Evolutionary conservation across 2,888 invertebrate genomes (phyloP), one percentile per base, ranked within the genome.

Genomic region (Spialia ferax): DNA sequence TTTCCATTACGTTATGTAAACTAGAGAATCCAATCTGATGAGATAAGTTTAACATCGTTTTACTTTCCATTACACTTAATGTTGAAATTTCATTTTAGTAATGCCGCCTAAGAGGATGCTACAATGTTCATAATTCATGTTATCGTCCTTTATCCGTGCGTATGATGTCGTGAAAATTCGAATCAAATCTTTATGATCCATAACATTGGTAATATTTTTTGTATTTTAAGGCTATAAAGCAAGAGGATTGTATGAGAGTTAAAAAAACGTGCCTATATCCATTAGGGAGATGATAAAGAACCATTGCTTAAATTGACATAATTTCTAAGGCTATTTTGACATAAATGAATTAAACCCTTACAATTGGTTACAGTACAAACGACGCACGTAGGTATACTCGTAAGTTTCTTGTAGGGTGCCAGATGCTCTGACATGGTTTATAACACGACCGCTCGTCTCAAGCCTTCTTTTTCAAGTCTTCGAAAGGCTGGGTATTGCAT

Each of bases 391-490:
- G n/a, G n/a, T n/a, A n/a, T n/a, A n/a, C n/a, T n/a, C n/a, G n/a
- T n/a, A 29, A 29, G 29, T 2, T 29, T 29, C 29, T 29, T 29
- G 42, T 38, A 3, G 3, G 5, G 42, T 15, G 10, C 11, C 32
- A 8, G 10, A 7, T 32, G 6, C 15, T 42, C 15, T 10, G n/a
- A 42, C 42, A 15, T 42, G 5, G n/a, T 42, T 42, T 38, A n/a
- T 26, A 38, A 38, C 11, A 63, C 11, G 38, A 23, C 23, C 42
- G 35, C 45, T 26, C 54, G 38, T 54, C 42, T 42, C n/a, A 63
- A 26, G 42, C 26, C 54, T 38, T 26, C 54, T 42, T 55, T 63
- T 63, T 54, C 11, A 54, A 63, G 26, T 42, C 18, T 55, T 63
- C 54, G 6, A 62, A n/a, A 42, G 42, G 22, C 35, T 54, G 52